Evolutionary conservation across 2,113 vertebrate genomes (phyloP).

Genomic region (Suncus etruscus): DNA sequence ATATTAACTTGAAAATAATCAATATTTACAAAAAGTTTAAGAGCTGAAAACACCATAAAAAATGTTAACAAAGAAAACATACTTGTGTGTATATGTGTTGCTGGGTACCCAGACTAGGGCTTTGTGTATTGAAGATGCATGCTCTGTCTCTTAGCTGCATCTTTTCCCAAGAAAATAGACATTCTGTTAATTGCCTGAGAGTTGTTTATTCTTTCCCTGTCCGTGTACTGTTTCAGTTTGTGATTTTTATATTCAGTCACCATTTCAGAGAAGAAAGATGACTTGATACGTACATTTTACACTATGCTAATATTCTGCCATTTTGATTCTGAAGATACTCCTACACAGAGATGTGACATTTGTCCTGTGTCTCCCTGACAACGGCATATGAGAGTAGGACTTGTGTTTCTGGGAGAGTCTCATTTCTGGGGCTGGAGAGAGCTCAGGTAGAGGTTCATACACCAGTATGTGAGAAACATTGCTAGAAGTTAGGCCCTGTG

Average conservation of each 20-base stretch:
- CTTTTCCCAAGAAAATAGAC: no score
- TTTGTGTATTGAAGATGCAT: no score
- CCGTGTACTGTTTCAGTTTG: neutral
- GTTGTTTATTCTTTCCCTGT: neutral
- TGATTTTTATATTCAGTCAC: neutral
- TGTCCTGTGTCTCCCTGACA: neutral
- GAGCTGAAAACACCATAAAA: neutral
- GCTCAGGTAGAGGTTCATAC: no score
- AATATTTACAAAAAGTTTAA: slow-evolving; percentile 49
- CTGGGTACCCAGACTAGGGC: no score
- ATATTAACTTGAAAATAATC: slow-evolving; percentile 19
- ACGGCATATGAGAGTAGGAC: rapidly evolving
- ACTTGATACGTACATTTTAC: neutral
- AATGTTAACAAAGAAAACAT: slow-evolving; percentile 36
- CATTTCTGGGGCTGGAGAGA: neutral
- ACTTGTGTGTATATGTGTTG: no score
- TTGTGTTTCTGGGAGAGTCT: neutral
- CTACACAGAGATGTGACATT: neutral
- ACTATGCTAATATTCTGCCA: neutral
- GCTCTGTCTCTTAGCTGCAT: no score
- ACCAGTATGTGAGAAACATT: no score
- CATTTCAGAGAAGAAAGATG: slow-evolving; percentile 10
- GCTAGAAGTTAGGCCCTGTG: no score
- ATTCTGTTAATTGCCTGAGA: neutral
- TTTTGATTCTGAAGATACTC: no score